Evolutionary conservation across 2,888 invertebrate species (phyloP), one percentile per base, ranked within the genome.

Genomic region (Chrysina gloriosa): DNA sequence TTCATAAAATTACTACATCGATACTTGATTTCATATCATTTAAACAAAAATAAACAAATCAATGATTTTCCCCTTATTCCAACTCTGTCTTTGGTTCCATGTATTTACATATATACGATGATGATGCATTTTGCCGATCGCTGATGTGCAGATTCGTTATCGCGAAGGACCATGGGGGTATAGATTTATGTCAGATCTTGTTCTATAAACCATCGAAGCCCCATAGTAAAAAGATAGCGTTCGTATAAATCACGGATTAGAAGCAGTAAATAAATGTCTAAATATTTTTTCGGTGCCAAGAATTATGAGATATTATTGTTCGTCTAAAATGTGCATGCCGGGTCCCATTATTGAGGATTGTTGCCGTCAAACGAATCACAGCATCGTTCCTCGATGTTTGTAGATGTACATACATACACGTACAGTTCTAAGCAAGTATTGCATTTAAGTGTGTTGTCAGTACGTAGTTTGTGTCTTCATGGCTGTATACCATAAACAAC

Each of bases 251-350:
- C 65, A 65, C 47, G 54, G 65, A 56, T 56, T 65, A 54, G 54
- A 56, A 54, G 65, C 42, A 65, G 29, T 65, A 65, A 56, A 65
- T 65, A 65, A 54, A 65, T 39, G 64, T 61, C 58, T 61, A 16
- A 29, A 11, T 9, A 45, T 61, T 42, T 58, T 58, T 27, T 42
- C 39, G 27, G 27, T 61, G 27, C 27, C 39, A 45, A 25, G 42
- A 27, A 14, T 61, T 61, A 61, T 61, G 58, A 61, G 42, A 42
- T 61, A 61, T 58, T 58, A 58, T 45, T 61, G 58, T 61, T 61
- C 42, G 58, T 31, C 25, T n/a, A 21, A n/a, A 42, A 45, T 45
- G 58, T 61, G 58, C 58, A 61, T 61, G 58, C 25, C 27, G 58
- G 45, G 58, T 61, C 45, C 42, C 25, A 61, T 61, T 61, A 61